Conservation (phyloP, 2,888 invertebrate species). For the Anagyrus pseudococci region DNA sequence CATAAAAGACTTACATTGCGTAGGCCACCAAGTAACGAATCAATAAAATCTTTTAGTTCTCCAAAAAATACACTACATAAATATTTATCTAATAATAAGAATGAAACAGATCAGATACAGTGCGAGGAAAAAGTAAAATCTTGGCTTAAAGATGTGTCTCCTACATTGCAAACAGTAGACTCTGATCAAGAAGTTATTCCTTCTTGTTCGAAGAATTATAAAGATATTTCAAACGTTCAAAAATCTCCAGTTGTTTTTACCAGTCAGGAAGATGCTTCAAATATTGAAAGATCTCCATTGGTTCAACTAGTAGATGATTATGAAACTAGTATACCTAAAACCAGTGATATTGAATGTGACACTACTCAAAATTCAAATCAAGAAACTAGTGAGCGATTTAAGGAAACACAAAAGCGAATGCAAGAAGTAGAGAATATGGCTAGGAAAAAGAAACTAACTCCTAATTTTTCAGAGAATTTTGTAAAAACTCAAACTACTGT, state of each 20-base stretch:
- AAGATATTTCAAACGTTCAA: neutral
- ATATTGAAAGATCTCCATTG: too few relatives aligned
- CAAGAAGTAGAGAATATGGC: slow-evolving; percentile 18
- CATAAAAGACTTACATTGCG: neutral
- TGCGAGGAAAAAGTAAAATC: slow-evolving; percentile 31
- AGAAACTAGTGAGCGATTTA: slow-evolving; percentile 3
- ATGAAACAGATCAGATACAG: slow-evolving; percentile 1
- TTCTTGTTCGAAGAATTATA: neutral
- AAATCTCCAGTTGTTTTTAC: too few relatives aligned
- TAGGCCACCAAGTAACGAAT: neutral
- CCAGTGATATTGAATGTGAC: too few relatives aligned
- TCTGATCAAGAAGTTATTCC: neutral
- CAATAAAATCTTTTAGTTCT: slow-evolving; percentile 3
- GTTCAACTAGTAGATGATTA: too few relatives aligned
- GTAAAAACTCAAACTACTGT: slow-evolving; percentile 24
- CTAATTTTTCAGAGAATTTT: slow-evolving; percentile 5
- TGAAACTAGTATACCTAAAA: too few relatives aligned
- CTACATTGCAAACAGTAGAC: neutral
- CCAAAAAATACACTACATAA: slow-evolving; percentile 19
- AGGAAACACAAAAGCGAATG: slow-evolving; percentile 13
- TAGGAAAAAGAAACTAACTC: slow-evolving; percentile 24
- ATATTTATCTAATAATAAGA: slow-evolving; percentile 11
- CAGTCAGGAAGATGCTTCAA: too few relatives aligned
- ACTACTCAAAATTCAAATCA: neutral
- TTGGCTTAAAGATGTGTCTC: slow-evolving; percentile 24